Percentiles rank a stretch among this genome's conserved stretches.
These are phyloP conservation scores for Eurytemora carolleeae DNA, from an alignment of 1,140 invertebrate genomes.

Conservation along the genomic window DNA sequence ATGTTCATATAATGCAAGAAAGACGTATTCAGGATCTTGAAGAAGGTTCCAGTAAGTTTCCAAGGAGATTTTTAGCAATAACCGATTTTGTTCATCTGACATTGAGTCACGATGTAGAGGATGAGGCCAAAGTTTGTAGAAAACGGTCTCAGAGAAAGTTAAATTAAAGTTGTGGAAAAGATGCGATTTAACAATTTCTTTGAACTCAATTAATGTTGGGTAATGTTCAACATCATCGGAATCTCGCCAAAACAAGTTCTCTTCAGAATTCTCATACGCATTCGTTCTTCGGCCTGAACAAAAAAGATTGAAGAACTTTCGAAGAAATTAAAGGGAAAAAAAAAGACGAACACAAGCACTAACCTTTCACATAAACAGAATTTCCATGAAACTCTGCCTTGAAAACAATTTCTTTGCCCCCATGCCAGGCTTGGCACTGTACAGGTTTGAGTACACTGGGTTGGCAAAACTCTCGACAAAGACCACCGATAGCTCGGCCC, in stretches of 20 bases:
- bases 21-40: constrained; percentile 42
- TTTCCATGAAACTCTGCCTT: background rate
- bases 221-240: background rate
- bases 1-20: constrained; percentile 35
- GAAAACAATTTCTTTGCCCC: background rate
- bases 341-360: background rate
- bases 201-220: background rate
- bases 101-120: background rate
- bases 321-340: background rate
- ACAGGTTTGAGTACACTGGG: background rate
- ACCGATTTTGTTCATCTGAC: background rate
- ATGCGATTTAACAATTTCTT: background rate
- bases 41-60: constrained; percentile 37
- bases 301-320: background rate
- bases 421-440: background rate
- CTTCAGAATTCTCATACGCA: background rate
- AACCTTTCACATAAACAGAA: background rate
- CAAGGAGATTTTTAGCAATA: background rate
- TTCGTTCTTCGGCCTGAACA: background rate
- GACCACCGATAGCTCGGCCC: background rate
- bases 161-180: background rate
- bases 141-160: background rate
- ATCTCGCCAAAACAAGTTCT: background rate
- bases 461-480: background rate
- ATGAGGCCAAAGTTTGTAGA: background rate